These are phyloP conservation scores for Brienomyrus longianalis DNA, from an alignment of 2,113 vertebrate genomes.

Conservation along the genomic window DNA sequence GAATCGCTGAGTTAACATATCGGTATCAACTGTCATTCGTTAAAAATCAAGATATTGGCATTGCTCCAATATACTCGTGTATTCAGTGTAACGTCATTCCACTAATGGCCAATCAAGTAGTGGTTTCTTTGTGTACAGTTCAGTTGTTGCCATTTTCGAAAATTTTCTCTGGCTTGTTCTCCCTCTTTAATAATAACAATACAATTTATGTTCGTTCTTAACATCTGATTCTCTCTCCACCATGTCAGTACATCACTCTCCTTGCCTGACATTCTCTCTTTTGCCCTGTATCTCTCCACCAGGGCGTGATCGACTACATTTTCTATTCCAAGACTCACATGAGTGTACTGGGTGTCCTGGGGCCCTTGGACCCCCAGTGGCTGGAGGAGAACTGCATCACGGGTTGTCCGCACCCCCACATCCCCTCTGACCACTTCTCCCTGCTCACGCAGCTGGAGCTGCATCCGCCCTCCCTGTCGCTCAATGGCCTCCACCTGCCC, in stretches of 20 bases:
- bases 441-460: constrained; percentile 97
- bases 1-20: background rate
- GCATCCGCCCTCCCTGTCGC: constrained; percentile 69
- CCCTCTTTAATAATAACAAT: background rate
- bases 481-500: constrained; percentile 89
- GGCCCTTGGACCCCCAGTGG: constrained; percentile 95
- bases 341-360: constrained; percentile 87
- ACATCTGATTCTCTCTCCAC: background rate
- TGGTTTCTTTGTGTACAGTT: background rate
- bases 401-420: constrained; percentile 97
- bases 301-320: constrained; percentile 99
- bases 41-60: background rate
- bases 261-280: background rate
- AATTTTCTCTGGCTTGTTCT: background rate
- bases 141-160: background rate
- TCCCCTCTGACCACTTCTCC: constrained; percentile 99
- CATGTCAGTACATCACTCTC: background rate
- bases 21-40: background rate
- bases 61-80: background rate
- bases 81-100: too few relatives aligned
- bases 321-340: constrained; percentile 98
- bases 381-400: constrained; percentile 94
- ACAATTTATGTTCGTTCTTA: background rate
- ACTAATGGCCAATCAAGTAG: background rate
- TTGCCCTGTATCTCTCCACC: constrained; percentile 12